These are phyloP conservation scores for Xiphophorus hellerii DNA, from an alignment of 2,113 vertebrate species.

Conservation along the genomic window DNA sequence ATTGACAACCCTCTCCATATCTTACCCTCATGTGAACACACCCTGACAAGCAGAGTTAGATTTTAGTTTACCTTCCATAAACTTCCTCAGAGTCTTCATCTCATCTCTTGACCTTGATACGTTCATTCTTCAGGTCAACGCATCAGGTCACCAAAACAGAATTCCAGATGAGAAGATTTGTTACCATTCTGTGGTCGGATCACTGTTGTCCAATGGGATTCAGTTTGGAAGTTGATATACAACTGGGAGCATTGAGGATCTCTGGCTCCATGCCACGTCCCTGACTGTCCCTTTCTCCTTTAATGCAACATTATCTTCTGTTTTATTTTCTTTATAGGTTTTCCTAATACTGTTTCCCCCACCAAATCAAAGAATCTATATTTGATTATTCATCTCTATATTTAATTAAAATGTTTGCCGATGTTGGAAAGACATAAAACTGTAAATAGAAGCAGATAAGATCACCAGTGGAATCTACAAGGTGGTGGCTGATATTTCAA, in stretches of 20 bases:
- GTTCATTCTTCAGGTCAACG: slow-evolving; percentile 54
- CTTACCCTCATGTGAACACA: neutral
- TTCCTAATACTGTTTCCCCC: neutral
- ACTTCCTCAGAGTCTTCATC: slow-evolving; percentile 8
- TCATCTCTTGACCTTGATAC: slow-evolving; percentile 60
- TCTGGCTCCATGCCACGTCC: slow-evolving; percentile 64
- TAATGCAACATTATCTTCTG: neutral
- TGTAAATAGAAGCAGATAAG: too few relatives aligned
- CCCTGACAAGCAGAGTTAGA: neutral
- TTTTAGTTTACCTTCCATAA: slow-evolving; percentile 16
- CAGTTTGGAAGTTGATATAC: slow-evolving; percentile 72
- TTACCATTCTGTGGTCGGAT: slow-evolving; percentile 73
- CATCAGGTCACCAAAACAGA: slow-evolving; percentile 64
- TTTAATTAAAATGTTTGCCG: too few relatives aligned
- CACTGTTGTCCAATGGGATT: slow-evolving; percentile 70
- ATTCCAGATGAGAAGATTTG: slow-evolving; percentile 68
- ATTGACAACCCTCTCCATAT: neutral
- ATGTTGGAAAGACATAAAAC: too few relatives aligned
- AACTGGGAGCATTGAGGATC: slow-evolving; percentile 66
- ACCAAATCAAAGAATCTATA: neutral
- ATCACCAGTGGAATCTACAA: too few relatives aligned
- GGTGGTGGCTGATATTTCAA: too few relatives aligned
- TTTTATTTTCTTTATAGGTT: too few relatives aligned
- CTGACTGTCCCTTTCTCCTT: slow-evolving; percentile 52
- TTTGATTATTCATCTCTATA: neutral